Evolutionary conservation across 2,113 vertebrate genomes (phyloP), one percentile per base, ranked within the genome.

Genomic region (Centropristis striata): DNA sequence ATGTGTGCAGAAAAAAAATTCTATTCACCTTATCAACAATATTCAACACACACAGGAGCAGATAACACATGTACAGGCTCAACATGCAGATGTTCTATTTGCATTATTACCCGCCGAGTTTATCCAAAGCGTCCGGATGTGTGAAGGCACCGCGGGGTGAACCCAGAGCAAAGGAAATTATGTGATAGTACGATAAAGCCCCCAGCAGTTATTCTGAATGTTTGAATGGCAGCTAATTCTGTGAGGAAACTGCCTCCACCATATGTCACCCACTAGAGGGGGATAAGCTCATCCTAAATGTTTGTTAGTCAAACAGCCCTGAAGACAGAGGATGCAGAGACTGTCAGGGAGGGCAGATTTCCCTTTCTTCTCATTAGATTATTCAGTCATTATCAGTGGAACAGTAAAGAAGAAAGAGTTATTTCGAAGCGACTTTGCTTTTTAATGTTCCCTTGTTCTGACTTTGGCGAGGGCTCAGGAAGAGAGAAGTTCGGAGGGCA

Each of bases 231-330:
- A 77, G 69, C 42, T 83, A 23, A 41, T 64, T 80, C 46, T 36
- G 67, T 39, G 53, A 78, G 77, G 59, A 75, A 69, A 51, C 23
- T 73, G 78, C 83, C 70, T 68, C 80, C 76, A 83, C 64, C 4
- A 5, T 59, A 12, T 87, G 78, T 82, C 75, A 69, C 78, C 91
- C 91, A 94, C 90, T 93, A 93, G 93, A 91, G 91, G 90, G 92
- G 65, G 87, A 75, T 92, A 84, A 90, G 84, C 81, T 80, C 87
- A 78, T 89, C 85, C 64, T 75, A 70, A 88, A 86, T 75, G 69
- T 79, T 72, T 72, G 75, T 75, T 83, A 77, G 63, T 68, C 39
- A 61, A 71, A 75, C 71, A 63, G 47, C 71, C 42, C 0, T 66
- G 27, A 65, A 65, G 75, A 1, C 20, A 21, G 41, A 64, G 46